A percentile compares a stretch with the other conserved stretches of the same genome.
Conservation (phyloP, 2,888 invertebrate genomes). For the Lepidocyrtoides sp. region DNA sequence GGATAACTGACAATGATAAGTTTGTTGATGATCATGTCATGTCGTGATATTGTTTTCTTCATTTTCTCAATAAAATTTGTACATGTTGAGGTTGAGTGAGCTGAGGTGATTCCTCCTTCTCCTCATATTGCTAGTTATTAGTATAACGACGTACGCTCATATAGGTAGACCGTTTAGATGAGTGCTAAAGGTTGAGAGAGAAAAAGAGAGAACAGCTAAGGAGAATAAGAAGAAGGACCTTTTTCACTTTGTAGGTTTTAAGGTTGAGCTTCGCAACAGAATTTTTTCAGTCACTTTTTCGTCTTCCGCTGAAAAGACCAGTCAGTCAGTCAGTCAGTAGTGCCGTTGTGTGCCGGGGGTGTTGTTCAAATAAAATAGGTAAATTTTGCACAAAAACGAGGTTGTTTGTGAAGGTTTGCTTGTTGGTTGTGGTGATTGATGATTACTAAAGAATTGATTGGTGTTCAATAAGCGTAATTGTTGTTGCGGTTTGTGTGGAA, state of each 20-base stretch:
- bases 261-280: slow-evolving; percentile 75
- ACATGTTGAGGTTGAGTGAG: not conserved
- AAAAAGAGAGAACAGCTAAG: not conserved
- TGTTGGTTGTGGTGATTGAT: too few species aligned
- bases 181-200: not conserved
- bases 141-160: not conserved
- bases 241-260: slow-evolving; percentile 83
- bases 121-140: not conserved
- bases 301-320: slow-evolving; percentile 70
- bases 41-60: not conserved
- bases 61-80: not conserved
- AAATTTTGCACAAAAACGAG: too few species aligned
- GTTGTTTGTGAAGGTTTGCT: not conserved
- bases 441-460: too few species aligned
- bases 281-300: slow-evolving; percentile 83
- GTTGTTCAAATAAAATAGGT: too few species aligned
- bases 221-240: slow-evolving; percentile 55
- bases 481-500: slow-evolving; percentile 25
- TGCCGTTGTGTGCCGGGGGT: not conserved
- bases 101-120: not conserved
- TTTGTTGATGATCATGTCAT: not conserved
- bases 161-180: not conserved
- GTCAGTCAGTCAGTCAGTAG: not conserved
- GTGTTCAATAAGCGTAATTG: not conserved
- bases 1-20: not conserved